phyloP scores from a whole-genome alignment of 2,113 vertebrate species.

The Chroicocephalus ridibundus region DNA sequence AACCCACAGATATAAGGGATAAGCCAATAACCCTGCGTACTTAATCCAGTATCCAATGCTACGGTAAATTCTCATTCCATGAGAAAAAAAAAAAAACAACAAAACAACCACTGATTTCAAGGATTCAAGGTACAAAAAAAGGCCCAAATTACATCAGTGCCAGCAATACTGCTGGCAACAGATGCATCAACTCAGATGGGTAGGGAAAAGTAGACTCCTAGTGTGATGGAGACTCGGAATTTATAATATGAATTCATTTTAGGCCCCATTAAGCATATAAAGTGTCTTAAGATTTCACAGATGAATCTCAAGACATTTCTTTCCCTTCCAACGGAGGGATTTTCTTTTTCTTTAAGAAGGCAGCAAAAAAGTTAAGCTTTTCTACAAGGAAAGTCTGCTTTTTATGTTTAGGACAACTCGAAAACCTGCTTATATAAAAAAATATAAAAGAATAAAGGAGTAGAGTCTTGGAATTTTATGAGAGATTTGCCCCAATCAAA shows the following conservation, averaged over 20 bases:
- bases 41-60: conserved; percentile 15
- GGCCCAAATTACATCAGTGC: neutral
- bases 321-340: conserved; percentile 66
- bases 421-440: conserved; percentile 78
- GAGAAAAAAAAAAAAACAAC: neutral
- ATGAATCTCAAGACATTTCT: conserved; percentile 63
- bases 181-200: neutral
- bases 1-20: neutral
- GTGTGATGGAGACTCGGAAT: neutral
- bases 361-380: conserved; percentile 72
- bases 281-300: conserved; percentile 55
- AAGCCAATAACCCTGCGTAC: conserved; percentile 25
- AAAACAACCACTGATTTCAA: neutral
- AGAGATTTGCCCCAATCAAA: conserved; percentile 62
- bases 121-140: conserved; percentile 1
- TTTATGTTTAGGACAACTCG: conserved; percentile 63
- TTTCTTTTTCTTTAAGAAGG: conserved; percentile 72
- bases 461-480: conserved; percentile 68
- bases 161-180: neutral
- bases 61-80: neutral
- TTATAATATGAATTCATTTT: conserved; percentile 35
- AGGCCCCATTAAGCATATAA: conserved; percentile 63
- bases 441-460: conserved; percentile 74
- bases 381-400: conserved; percentile 72
- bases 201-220: conserved; percentile 12